Percentiles rank a stretch among this genome's conserved stretches.
phyloP scores from a whole-genome alignment of 1,140 invertebrate species.

The Calliopsis andreniformis region DNA sequence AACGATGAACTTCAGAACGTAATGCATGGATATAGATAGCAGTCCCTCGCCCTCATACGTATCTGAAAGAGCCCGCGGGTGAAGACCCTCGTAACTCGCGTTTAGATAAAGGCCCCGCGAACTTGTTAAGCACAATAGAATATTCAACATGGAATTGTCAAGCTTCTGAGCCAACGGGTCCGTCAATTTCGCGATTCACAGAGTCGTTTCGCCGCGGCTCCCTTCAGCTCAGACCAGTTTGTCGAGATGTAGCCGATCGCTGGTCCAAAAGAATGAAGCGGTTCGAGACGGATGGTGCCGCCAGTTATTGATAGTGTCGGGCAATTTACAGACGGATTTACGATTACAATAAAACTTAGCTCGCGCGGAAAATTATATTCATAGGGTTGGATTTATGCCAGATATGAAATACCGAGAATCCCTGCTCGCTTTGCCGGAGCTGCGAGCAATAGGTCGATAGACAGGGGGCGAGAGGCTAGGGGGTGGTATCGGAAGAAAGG shows the following conservation, averaged over 20 bases:
- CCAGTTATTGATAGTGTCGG: constrained; percentile 76
- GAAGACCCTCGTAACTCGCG: no score
- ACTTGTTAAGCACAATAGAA: not conserved
- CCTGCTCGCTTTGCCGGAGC: constrained; percentile 18
- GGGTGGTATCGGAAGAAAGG: constrained; percentile 28
- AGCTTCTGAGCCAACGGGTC: no score
- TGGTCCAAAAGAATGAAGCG: not conserved
- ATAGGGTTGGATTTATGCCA: constrained; percentile 80
- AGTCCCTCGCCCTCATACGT: no score
- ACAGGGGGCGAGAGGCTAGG: not conserved
- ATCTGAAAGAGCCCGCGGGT: no score
- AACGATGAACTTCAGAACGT: no score
- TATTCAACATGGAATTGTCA: no score
- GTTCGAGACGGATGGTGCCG: constrained; percentile 3
- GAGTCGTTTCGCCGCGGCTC: not conserved
- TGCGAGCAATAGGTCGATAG: constrained; percentile 38
- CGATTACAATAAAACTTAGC: constrained; percentile 81
- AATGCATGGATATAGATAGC: no score
- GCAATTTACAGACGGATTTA: constrained; percentile 80
- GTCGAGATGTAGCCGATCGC: not conserved
- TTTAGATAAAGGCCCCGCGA: not conserved
- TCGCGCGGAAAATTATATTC: constrained; percentile 80
- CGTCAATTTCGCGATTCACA: not conserved
- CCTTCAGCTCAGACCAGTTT: not conserved
- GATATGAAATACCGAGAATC: constrained; percentile 78